Evolutionary conservation across 2,113 vertebrate species (phyloP).

Genomic region (Neodon shergylaensis): DNA sequence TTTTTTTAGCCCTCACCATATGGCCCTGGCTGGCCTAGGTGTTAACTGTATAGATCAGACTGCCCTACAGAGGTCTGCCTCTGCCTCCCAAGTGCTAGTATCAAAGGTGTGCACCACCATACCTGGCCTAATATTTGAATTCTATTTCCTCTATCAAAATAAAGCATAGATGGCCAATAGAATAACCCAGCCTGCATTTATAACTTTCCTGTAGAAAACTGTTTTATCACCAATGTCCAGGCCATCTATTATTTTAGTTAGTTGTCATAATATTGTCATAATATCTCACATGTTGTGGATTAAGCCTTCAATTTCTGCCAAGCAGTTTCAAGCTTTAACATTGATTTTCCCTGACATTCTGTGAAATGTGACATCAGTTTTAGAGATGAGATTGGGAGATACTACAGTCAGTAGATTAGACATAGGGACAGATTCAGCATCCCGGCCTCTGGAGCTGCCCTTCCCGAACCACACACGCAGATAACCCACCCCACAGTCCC

Average conservation of each 20-base stretch:
- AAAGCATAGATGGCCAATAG: neutral
- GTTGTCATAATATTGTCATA: neutral
- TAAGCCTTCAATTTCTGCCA: neutral
- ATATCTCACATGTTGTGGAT: neutral
- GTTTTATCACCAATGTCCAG: neutral
- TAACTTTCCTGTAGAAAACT: neutral
- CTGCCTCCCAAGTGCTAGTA: neutral
- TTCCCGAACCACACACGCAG: neutral
- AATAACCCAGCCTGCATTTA: neutral
- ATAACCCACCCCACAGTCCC: neutral
- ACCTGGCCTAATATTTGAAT: conserved; percentile 5
- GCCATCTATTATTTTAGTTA: neutral
- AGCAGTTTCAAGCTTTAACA: neutral
- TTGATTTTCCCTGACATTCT: neutral
- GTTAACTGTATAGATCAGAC: neutral
- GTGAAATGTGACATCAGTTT: neutral
- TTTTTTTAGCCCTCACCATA: neutral
- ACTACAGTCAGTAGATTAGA: neutral
- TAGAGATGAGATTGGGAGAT: neutral
- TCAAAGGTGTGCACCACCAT: neutral
- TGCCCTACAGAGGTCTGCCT: neutral
- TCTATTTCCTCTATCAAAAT: conserved; percentile 22
- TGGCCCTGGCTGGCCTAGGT: neutral
- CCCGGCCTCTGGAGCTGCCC: neutral
- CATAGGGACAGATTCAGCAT: neutral